Conservation (phyloP, 2,888 invertebrate species). For the Zhengitettix transpicula region DNA sequence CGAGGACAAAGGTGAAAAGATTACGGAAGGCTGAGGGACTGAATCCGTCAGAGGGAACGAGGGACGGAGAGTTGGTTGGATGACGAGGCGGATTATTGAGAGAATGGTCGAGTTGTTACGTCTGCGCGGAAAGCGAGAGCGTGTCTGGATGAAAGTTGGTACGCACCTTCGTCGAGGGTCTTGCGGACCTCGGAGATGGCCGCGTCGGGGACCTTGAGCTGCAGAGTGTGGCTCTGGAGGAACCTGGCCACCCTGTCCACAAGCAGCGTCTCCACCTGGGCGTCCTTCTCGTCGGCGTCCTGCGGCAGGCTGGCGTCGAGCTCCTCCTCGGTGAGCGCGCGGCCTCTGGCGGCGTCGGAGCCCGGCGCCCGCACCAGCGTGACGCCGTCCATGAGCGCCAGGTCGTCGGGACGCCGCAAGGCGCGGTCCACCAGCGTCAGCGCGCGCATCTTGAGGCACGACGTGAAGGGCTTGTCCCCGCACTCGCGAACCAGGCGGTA, state of each 20-base stretch:
- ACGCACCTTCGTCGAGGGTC: conserved; percentile 64
- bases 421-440: conserved; percentile 50
- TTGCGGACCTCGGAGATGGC: conserved; percentile 56
- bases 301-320: conserved; percentile 34
- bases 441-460: conserved; percentile 61
- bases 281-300: conserved; percentile 48
- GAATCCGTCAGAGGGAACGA: too few species aligned
- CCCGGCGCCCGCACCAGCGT: conserved; percentile 31
- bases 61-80: too few species aligned
- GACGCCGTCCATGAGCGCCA: conserved; percentile 46
- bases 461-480: conserved; percentile 44
- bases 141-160: too few species aligned
- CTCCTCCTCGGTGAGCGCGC: conserved; percentile 24
- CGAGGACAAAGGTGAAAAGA: too few species aligned
- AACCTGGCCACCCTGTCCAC: conserved; percentile 58
- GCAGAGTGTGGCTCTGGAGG: conserved; percentile 60
- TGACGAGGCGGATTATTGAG: too few species aligned
- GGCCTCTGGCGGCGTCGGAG: conserved; percentile 22
- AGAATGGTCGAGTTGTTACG: too few species aligned
- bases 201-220: conserved; percentile 61
- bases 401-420: conserved; percentile 30
- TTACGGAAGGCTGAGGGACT: too few species aligned
- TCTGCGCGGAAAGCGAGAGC: too few species aligned
- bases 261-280: conserved; percentile 53
- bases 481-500: conserved; percentile 54